Evolutionary conservation across 2,113 vertebrate species (phyloP).

Genomic region (Speoplatyrhinus poulsoni): DNA sequence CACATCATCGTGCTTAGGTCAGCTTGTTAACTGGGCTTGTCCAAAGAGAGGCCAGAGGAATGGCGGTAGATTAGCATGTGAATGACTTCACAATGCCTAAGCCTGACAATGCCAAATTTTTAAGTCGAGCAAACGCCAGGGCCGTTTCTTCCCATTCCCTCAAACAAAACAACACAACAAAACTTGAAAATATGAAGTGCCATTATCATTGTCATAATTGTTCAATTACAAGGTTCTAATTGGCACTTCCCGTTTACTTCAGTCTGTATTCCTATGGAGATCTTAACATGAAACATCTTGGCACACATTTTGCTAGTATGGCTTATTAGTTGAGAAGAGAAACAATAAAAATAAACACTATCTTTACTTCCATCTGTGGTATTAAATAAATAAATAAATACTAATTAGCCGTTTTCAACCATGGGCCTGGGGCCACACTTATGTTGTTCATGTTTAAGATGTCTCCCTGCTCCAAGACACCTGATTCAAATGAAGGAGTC

Average conservation of each 20-base stretch:
- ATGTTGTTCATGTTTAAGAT: too few species aligned
- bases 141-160: not conserved
- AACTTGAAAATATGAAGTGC: slow-evolving; percentile 37
- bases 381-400: too few species aligned
- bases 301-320: too few species aligned
- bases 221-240: too few species aligned
- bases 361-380: too few species aligned
- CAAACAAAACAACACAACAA: slow-evolving; percentile 22
- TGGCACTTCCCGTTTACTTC: too few species aligned
- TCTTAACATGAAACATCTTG: too few species aligned
- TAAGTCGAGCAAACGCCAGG: not conserved
- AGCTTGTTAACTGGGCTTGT: slow-evolving; percentile 41
- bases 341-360: not conserved
- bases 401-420: too few species aligned
- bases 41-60: slow-evolving; percentile 15
- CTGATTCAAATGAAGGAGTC: too few species aligned
- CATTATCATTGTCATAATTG: not conserved
- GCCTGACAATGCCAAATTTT: slow-evolving; percentile 4
- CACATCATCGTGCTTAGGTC: slow-evolving; percentile 17
- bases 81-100: slow-evolving; percentile 30
- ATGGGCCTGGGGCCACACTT: too few species aligned
- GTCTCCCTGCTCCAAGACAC: too few species aligned
- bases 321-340: not conserved
- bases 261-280: too few species aligned
- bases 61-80: slow-evolving; percentile 54